Evolutionary conservation across 2,888 invertebrate species (phyloP), one percentile per base, ranked within the genome.

Genomic region (Dasysyrphus albostriatus): DNA sequence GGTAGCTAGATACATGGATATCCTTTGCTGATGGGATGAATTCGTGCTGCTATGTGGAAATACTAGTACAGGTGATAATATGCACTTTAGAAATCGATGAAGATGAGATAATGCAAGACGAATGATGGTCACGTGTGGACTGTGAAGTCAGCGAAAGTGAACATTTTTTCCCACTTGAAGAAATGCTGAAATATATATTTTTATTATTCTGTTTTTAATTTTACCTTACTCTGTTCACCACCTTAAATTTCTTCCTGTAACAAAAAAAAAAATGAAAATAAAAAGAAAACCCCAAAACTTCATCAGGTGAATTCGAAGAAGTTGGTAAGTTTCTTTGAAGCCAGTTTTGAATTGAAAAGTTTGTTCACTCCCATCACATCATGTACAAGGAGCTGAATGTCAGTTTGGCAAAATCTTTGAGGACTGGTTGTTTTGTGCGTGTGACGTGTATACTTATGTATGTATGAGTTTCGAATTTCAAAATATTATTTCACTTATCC

Each of bases 311-410:
- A 51, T 39, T 24, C 49, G 39, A 24, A 16, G 44, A 61, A 69
- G 39, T 29, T 69, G 4, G 24, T 39, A 42, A 77, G 59, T 77
- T 69, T 51, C 29, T 51, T 51, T 16, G 29, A 51, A 69, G 10
- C 39, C 16, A 59, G 77, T 72, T 54, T 63, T 63, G 49, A 72
- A 63, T 69, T 32, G 42, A 63, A 78, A 78, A 78, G 24, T 78
- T 49, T 5, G 24, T 78, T 49, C 10, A 44, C 34, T 19, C 16
- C 14, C 14, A 42, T 42, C 44, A 67, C 56, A 39, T 44, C 44
- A 44, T 44, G 16, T 10, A 49, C 44, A 34, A 10, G 10, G 5
- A 44, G 16, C 2, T 59, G 47, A 2, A 24, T 10, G 24, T 7
- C 47, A 51, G 29, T 9, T 16, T 47, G 8, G 4, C 2, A 7